Base-by-base conservation (phyloP, 2,797 vertebrate genomes). In the Pteronotus mesoamericanus region DNA sequence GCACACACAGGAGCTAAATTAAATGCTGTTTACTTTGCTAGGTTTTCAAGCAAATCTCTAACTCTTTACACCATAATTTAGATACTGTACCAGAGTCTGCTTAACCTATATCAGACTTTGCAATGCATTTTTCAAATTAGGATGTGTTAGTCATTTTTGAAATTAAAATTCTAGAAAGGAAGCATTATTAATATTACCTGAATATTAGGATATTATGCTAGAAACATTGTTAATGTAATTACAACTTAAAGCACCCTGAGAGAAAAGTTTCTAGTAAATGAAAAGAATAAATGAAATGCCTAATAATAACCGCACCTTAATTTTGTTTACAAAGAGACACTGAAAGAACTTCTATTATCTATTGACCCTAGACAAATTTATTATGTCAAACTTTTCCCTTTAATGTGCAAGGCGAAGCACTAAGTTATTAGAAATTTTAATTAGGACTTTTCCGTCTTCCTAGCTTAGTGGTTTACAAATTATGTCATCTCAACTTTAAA, bases 151-250 rank as follows among this genome's bases (percentile, higher is more conserved):
- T 87, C 39, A 79, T 75, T 68, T 71, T 66, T 86, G n/a, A 71
- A 89, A 79, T 89, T 93, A 80, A 92, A 95, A 84, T 89, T 95
- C 53, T 71, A 78, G 53, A 83, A 89, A 77, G 24, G 26, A 85
- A 86, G 55, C 32, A 64, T 86, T 66, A 57, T 69, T 93, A 64
- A n/a, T 83, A 51, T 71, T 95, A 69, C 32, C 46, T 53, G 48
- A 86, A 84, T 64, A 72, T 83, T 87, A 83, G 48, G 15, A 39
- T 79, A 32, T 89, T 89, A 61, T 79, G 57, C 64, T 34, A 26
- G 75, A 79, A 95, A 85, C 19, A 15, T 86, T 89, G 79, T 79
- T 89, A 51, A 68, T 90, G 24, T 48, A 66, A 80, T 89, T 42
- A 80, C 9, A 86, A 57, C n/a, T 24, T 93, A 46, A 95, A 85